Base-by-base conservation (phyloP, 2,113 vertebrate genomes). In the Archilochus colubris region DNA sequence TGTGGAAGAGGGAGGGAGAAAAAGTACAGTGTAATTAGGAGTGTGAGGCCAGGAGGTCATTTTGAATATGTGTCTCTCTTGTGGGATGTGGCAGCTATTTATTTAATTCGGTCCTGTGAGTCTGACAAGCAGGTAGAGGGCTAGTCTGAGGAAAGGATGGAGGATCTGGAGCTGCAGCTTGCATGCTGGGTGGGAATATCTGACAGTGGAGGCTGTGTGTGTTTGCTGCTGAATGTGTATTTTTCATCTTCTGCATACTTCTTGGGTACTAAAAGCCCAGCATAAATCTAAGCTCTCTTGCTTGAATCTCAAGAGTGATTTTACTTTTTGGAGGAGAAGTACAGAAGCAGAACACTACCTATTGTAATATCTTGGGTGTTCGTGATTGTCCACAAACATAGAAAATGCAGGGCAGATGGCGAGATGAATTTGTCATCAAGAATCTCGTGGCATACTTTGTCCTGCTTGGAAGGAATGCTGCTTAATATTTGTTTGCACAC, bases 121-220 rank as follows among this genome's bases (percentile, higher is more conserved):
- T 31, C 73, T 77, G 83, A 57, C 11, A 7, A 72, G 64, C 43
- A 7, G 15, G 48, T 7, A 33, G 79, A 57, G 79, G 92, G 61
- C 86, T 76, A 46, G 61, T 67, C 10, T 59, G 64, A 86, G 86
- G 55, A 81, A 80, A 63, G 72, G 76, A 80, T 72, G 78, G 67
- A 94, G 86, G 76, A 95, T 90, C 38, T 94, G 92, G 88, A 96
- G 91, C 16, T 0, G 92, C 92, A 95, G 80, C 28, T 40, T 5
- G 0, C 1, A 1, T 51, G 51, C 80, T 55, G 86, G 59, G 51
- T 19, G 54, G 62, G 21, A 20, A 57, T 16, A 58, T 54, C 66
- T 22, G n/a, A 36, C 38, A 84, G 54, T 82, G 70, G 40, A 64
- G 58, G 66, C 78, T 33, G 7, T 30, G 38, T 57, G 51, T 1